Percentiles rank a stretch among this genome's conserved stretches.
phyloP scores from a whole-genome alignment of 2,888 invertebrate genomes.

The Mesorhabditis belari region DNA sequence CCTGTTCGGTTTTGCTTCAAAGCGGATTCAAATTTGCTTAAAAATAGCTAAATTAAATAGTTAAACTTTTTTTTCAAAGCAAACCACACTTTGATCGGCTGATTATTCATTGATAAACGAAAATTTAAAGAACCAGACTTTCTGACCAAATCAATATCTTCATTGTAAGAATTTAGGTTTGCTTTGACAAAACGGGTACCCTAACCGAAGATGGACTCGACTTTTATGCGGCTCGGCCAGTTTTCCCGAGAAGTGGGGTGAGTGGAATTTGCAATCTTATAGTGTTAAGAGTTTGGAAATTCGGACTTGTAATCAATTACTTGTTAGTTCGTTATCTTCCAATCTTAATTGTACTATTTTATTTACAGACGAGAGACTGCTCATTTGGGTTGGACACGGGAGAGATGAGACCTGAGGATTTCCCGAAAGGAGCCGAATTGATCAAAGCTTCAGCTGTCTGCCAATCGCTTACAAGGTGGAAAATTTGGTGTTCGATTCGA shows the following conservation, averaged over 20 bases:
- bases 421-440: not conserved
- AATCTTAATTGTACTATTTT: too few species aligned
- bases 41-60: too few species aligned
- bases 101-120: too few species aligned
- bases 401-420: not conserved
- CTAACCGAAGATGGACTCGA: conserved; percentile 53
- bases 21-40: too few species aligned
- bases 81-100: too few species aligned
- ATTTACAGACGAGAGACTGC: too few species aligned
- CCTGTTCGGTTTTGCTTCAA: too few species aligned
- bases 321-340: too few species aligned
- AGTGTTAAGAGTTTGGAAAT: not conserved
- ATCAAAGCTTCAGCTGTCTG: conserved; percentile 41
- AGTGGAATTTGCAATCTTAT: not conserved
- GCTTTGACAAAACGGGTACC: conserved; percentile 59
- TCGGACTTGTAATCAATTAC: not conserved
- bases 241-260: conserved; percentile 2
- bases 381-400: not conserved
- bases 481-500: not conserved
- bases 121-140: not conserved
- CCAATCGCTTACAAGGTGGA: conserved; percentile 39
- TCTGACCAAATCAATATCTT: not conserved
- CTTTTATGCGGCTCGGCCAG: conserved; percentile 37
- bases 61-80: too few species aligned
- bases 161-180: conserved; percentile 52